These are phyloP conservation scores for Noctua janthe DNA, from an alignment of 2,888 invertebrate species.

Conservation along the genomic window DNA sequence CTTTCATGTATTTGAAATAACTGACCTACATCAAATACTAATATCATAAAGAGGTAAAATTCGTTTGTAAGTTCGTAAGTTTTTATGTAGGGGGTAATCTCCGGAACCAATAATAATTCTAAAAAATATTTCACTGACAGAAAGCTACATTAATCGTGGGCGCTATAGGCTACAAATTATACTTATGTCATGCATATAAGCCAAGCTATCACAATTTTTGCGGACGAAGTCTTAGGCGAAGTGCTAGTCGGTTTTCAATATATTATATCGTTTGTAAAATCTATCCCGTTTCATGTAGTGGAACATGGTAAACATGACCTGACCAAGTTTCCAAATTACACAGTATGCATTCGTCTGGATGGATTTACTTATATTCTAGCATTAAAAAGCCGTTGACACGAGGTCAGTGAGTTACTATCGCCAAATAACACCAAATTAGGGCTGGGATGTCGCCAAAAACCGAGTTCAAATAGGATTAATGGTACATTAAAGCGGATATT, in stretches of 20 bases:
- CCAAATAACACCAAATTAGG: conserved; percentile 38
- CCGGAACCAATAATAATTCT: too few relatives aligned
- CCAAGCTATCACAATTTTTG: too few relatives aligned
- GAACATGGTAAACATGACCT: not conserved
- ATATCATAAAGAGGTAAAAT: too few relatives aligned
- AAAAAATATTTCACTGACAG: too few relatives aligned
- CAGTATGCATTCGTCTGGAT: not conserved
- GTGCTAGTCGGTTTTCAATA: not conserved
- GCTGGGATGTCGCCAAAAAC: conserved; percentile 47
- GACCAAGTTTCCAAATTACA: not conserved
- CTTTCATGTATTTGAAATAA: not conserved
- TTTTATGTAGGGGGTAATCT: too few relatives aligned
- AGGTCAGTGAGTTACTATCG: conserved; percentile 32
- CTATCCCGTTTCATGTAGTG: not conserved
- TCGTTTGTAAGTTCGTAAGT: too few relatives aligned
- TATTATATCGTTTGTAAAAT: not conserved
- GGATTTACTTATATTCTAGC: conserved; percentile 1
- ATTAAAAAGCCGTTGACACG: conserved; percentile 38
- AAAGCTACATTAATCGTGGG: too few relatives aligned
- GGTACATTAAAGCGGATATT: not conserved
- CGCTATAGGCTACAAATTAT: too few relatives aligned
- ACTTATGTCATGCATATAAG: too few relatives aligned
- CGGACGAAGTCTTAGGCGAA: too few relatives aligned
- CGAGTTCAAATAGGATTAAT: conserved; percentile 31
- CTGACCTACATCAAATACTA: not conserved